Conservation (phyloP, 2,888 invertebrate genomes). For the Chironomus tentans region DNA sequence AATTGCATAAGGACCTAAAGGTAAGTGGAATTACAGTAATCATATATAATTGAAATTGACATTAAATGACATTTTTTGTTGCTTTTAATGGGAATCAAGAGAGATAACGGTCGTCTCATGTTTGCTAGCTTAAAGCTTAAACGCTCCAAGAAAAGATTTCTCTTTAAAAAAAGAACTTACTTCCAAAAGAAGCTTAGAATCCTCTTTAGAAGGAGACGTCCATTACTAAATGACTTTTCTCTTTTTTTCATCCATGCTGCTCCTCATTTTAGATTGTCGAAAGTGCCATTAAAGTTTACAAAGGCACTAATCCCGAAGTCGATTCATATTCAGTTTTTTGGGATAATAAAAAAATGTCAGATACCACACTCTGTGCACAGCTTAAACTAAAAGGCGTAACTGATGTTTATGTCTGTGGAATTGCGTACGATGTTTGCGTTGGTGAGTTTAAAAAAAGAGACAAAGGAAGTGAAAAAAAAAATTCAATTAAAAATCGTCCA, state of each 20-base stretch:
- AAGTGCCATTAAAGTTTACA: conserved; percentile 71
- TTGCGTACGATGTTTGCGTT: conserved; percentile 94
- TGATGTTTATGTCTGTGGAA: conserved; percentile 88
- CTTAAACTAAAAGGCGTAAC: conserved; percentile 71
- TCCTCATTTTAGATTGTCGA: conserved; percentile 51
- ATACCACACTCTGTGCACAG: conserved; percentile 75
- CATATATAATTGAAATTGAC: no score
- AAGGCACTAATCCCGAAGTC: conserved; percentile 88
- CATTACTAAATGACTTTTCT: not conserved
- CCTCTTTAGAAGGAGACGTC: no score
- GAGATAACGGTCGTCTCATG: not conserved
- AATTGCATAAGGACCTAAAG: conserved; percentile 82
- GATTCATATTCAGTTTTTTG: conserved; percentile 98
- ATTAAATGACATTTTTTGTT: not conserved
- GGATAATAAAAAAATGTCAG: conserved; percentile 89
- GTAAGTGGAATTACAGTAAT: conserved; percentile 39
- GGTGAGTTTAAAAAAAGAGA: conserved; percentile 44
- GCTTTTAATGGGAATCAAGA: not conserved
- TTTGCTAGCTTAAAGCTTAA: no score
- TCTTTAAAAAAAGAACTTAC: no score
- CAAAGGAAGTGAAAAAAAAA: not conserved
- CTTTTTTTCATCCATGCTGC: not conserved
- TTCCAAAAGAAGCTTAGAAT: no score
- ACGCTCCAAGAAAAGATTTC: no score
- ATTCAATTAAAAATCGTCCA: conserved; percentile 1